Evolutionary conservation across 2,113 vertebrate species (phyloP), one percentile per base, ranked within the genome.

Genomic region (Etheostoma cragini): DNA sequence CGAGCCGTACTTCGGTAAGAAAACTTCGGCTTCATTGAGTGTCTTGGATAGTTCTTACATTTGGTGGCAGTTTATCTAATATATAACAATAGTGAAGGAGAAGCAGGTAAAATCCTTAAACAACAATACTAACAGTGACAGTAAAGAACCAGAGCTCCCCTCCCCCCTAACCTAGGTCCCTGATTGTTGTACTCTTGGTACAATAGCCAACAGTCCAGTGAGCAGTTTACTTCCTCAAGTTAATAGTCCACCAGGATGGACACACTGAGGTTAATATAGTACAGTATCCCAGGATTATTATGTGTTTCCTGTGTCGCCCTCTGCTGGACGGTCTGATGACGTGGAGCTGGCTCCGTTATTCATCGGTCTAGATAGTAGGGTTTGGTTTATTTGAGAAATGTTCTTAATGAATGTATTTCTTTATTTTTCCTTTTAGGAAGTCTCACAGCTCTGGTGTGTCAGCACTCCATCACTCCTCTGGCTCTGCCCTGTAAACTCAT

Each of bases 401-500:
- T 26, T 58, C 10, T 24, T 66, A 1, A 38, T 26, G 2, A 11
- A 56, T 67, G 8, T 38, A 1, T 42, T 24, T 53, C 38, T 67
- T 2, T 73, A 2, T 33, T 60, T 58, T 85, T 45, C 33, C 58
- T 56, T 14, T 33, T 93, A 99, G 98, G 98, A 84, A 98, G 98
- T 88, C 95, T 99, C 89, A 97, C 98, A 1, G 97, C 98, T 19
- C 85, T 99, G 91, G 97, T 99, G 67, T 98, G 97, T 87, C 98
- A 99, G 68, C 98, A 99, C 92, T 98, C 98, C 91, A 99, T 97
- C 91, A 99, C 97, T 0, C 96, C 98, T 1, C 85, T 99, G 95
- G 98, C 98, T 49, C 80, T 99, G 91, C 98, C 98, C 33, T 98
- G 97, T 88, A 98, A 96, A 83, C 95, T 99, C 26, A 97, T 99